These are phyloP conservation scores for Aspidapion aeneum DNA, from an alignment of 2,888 invertebrate species.

Conservation along the genomic window DNA sequence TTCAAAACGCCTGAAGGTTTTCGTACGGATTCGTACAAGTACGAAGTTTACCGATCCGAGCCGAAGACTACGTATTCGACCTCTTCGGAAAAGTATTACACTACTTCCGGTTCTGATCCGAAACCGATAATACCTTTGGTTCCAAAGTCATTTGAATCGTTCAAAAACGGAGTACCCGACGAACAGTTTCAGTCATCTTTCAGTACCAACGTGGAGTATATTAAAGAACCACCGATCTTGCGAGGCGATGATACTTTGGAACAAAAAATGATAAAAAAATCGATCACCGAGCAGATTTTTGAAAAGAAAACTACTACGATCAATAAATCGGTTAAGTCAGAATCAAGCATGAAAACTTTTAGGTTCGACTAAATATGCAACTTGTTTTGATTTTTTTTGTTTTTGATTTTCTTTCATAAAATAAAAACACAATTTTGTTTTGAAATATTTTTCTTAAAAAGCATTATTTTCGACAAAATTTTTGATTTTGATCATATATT, in stretches of 20 bases:
- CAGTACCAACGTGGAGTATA: conserved; percentile 41
- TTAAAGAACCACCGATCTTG: conserved; percentile 42
- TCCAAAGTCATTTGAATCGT: conserved; percentile 33
- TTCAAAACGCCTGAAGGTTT: conserved; percentile 46
- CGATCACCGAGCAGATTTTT: conserved; percentile 64
- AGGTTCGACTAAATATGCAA: conserved; percentile 37
- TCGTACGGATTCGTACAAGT: conserved; percentile 43
- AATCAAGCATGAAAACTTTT: conserved; percentile 46
- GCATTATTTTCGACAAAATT: no score
- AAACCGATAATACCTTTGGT: conserved; percentile 29
- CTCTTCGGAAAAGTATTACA: conserved; percentile 43
- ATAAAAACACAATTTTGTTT: no score
- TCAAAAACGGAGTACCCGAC: conserved; percentile 38
- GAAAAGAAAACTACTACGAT: conserved; percentile 67
- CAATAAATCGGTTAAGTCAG: conserved; percentile 49
- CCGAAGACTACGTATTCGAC: conserved; percentile 41
- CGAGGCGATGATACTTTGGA: conserved; percentile 58
- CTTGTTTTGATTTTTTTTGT: no score
- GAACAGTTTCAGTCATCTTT: conserved; percentile 38
- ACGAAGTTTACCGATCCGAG: conserved; percentile 42
- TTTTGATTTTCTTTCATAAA: no score
- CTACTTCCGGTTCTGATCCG: conserved; percentile 31
- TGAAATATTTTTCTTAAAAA: no score
- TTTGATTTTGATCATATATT: no score
- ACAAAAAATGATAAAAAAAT: conserved; percentile 63